Percentiles rank a stretch among this genome's conserved stretches.
Conservation (phyloP, 2,797 vertebrate genomes). For the Cyprinodon diabolis region DNA sequence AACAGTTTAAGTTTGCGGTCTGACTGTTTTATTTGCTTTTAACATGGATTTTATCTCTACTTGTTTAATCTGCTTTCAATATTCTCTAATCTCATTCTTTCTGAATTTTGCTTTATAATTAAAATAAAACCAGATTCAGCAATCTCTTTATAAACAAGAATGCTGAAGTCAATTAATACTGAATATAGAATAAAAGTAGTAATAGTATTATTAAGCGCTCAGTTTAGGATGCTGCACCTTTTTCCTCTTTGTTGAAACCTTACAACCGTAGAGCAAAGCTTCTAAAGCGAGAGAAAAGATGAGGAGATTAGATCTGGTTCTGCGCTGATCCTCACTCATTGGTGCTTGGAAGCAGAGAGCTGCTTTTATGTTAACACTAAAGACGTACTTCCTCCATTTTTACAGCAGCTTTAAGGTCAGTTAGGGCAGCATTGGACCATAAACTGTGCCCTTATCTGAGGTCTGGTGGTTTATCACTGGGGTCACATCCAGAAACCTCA, state of each 20-base stretch:
- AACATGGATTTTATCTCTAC: too few species aligned
- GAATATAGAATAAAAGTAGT: background rate
- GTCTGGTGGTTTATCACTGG: conserved; percentile 24
- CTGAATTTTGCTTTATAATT: too few species aligned
- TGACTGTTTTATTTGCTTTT: too few species aligned
- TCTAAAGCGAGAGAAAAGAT: background rate
- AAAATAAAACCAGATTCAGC: background rate
- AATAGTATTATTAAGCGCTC: background rate
- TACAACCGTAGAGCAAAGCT: background rate
- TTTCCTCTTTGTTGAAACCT: background rate
- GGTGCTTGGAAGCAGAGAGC: background rate
- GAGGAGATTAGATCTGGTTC: background rate
- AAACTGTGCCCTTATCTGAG: conserved; percentile 32
- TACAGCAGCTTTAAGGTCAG: conserved; percentile 12
- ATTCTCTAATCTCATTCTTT: too few species aligned
- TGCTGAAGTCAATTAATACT: background rate
- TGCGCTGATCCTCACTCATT: background rate
- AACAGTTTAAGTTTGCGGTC: too few species aligned
- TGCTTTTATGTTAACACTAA: conserved; percentile 23
- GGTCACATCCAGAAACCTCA: conserved; percentile 29
- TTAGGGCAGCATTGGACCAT: conserved; percentile 11
- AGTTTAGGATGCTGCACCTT: conserved; percentile 9
- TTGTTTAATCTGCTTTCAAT: too few species aligned
- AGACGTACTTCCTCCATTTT: conserved; percentile 7
- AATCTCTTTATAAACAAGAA: background rate